A percentile compares a stretch with the other conserved stretches of the same genome.
Conservation (phyloP, 2,888 invertebrate genomes). For the Ephialtes manifestator region DNA sequence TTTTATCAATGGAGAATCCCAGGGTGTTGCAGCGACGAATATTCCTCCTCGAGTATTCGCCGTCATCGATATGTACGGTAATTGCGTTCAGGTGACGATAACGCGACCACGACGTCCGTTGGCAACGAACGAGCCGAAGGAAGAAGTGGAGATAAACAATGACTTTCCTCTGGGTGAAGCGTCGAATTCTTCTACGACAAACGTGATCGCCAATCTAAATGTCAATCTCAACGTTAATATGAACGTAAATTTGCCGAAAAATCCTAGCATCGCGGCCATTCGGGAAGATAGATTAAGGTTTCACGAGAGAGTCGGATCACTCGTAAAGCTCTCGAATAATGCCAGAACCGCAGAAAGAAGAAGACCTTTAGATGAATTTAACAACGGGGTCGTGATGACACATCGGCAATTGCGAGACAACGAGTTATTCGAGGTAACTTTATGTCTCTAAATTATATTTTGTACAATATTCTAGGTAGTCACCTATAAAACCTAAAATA, state of each 20-base stretch:
- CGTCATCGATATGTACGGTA: constrained; percentile 93
- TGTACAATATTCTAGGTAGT: neutral
- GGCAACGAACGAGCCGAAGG: constrained; percentile 76
- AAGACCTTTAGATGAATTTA: constrained; percentile 96
- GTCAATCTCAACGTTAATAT: constrained; percentile 85
- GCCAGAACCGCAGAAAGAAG: constrained; percentile 95
- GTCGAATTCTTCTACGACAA: constrained; percentile 82
- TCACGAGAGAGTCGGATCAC: constrained; percentile 95
- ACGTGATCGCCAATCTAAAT: constrained; percentile 84
- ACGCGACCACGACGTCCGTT: constrained; percentile 83
- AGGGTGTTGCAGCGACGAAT: constrained; percentile 94
- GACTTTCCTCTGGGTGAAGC: constrained; percentile 79
- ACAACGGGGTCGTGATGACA: constrained; percentile 98
- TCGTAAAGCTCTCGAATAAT: constrained; percentile 94
- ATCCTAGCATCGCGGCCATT: constrained; percentile 81
- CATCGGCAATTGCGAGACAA: constrained; percentile 94
- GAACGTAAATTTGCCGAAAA: constrained; percentile 83
- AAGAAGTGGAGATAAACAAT: constrained; percentile 82
- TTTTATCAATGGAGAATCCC: constrained; percentile 95
- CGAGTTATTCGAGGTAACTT: constrained; percentile 93
- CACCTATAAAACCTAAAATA: too few species aligned
- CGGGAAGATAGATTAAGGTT: constrained; percentile 91
- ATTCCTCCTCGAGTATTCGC: constrained; percentile 92
- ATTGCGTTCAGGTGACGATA: constrained; percentile 92
- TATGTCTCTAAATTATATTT: neutral